phyloP scores from a whole-genome alignment of 2,888 invertebrate species.

The Drosophila ustulata region DNA sequence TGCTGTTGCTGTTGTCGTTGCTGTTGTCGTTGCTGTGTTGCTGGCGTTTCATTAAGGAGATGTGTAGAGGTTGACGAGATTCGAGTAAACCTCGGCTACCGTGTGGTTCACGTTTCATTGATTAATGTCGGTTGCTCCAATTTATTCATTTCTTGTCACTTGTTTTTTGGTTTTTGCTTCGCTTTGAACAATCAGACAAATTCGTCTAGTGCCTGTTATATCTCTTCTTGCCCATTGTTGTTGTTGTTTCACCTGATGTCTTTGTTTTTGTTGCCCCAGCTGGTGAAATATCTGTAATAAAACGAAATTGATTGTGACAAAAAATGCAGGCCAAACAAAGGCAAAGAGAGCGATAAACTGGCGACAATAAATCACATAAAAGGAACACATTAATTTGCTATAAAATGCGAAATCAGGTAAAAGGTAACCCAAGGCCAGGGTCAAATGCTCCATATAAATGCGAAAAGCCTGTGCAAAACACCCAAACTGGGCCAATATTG shows the following conservation, averaged over 20 bases:
- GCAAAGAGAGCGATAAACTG: conserved; percentile 30
- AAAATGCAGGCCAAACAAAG: conserved; percentile 12
- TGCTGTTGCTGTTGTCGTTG: conserved; percentile 19
- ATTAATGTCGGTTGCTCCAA: conserved; percentile 53
- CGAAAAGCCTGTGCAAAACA: conserved; percentile 15
- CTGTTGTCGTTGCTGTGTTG: conserved; percentile 19
- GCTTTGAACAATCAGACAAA: conserved; percentile 45
- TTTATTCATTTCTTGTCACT: conserved; percentile 32
- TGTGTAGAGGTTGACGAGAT: conserved; percentile 13
- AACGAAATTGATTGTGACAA: conserved; percentile 59
- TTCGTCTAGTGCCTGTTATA: conserved; percentile 54
- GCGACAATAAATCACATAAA: conserved; percentile 42
- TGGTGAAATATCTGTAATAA: conserved; percentile 50
- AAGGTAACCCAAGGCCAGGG: conserved; percentile 54
- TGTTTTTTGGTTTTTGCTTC: conserved; percentile 9
- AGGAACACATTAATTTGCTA: conserved; percentile 41
- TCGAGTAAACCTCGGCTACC: conserved; percentile 20
- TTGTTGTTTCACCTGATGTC: conserved; percentile 52
- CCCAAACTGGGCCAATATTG: conserved; percentile 7
- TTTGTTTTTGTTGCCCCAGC: conserved; percentile 21
- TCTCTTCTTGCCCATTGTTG: not conserved
- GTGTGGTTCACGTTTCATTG: conserved; percentile 34
- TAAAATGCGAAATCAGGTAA: conserved; percentile 10
- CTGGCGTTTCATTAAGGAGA: conserved; percentile 51
- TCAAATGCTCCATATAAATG: conserved; percentile 20